Conservation (phyloP, 2,797 vertebrate genomes). For the Apogon talboti region DNA sequence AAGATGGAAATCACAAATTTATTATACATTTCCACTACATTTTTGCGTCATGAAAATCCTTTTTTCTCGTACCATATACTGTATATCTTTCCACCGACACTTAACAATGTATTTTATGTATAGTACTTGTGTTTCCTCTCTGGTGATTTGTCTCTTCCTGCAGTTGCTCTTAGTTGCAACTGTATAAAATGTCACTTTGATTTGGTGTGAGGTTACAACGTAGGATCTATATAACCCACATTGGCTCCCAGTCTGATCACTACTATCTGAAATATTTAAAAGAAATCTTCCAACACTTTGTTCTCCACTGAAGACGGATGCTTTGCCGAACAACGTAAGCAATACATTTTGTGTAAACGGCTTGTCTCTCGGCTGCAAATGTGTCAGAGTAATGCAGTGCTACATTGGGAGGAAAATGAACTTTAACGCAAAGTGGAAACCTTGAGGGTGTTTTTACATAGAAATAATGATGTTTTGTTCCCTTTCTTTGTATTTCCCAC, state of each 20-base stretch:
- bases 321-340: constrained; percentile 23
- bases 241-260: constrained; percentile 61
- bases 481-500: constrained; percentile 7
- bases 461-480: neutral
- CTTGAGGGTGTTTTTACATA: constrained; percentile 11
- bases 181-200: constrained; percentile 54
- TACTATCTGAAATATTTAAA: constrained; percentile 60
- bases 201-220: constrained; percentile 59
- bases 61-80: neutral
- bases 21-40: neutral
- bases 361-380: neutral
- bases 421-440: neutral
- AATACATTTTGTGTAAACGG: constrained; percentile 1
- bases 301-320: constrained; percentile 36
- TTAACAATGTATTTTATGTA: constrained; percentile 3
- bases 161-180: constrained; percentile 3
- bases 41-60: neutral
- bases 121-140: constrained; percentile 3
- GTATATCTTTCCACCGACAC: constrained; percentile 8
- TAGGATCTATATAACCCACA: constrained; percentile 52
- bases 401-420: constrained; percentile 4
- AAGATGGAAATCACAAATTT: constrained; percentile 1
- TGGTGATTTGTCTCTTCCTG: constrained; percentile 11
- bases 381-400: neutral
- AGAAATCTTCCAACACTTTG: constrained; percentile 69